Conservation (phyloP, 2,888 invertebrate genomes). For the Lycocerus yunnanus region DNA sequence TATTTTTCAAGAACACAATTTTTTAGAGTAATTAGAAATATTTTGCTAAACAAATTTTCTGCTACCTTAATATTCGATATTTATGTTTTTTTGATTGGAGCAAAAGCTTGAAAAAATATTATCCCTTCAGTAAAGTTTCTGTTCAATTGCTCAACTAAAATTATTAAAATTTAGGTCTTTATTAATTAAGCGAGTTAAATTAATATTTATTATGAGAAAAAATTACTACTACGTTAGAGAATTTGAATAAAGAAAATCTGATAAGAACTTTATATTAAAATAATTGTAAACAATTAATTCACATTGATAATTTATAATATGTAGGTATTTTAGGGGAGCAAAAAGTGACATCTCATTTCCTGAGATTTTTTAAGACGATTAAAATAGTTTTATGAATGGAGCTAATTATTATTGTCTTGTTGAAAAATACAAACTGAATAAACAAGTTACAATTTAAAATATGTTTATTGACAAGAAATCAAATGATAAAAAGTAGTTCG, state of each 20-base stretch:
- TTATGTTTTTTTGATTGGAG: too few relatives aligned
- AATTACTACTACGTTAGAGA: neutral
- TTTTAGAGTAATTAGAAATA: too few relatives aligned
- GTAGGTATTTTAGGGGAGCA: neutral
- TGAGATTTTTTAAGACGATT: conserved; percentile 2
- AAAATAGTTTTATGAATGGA: conserved; percentile 22
- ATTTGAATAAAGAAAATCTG: neutral
- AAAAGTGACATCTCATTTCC: neutral
- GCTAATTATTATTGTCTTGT: conserved; percentile 17
- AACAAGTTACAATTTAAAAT: conserved; percentile 8
- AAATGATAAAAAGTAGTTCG: conserved; percentile 29
- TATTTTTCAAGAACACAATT: too few relatives aligned
- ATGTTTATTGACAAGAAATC: conserved; percentile 13
- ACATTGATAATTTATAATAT: neutral
- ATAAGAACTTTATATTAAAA: neutral
- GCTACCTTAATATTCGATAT: too few relatives aligned
- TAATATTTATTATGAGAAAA: neutral
- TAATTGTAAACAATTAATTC: neutral
- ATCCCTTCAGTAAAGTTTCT: neutral
- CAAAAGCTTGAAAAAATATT: too few relatives aligned
- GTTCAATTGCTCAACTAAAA: neutral
- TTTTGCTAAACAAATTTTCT: too few relatives aligned
- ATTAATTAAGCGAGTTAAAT: neutral
- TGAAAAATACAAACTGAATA: neutral
- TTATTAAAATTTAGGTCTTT: neutral